Base-by-base conservation (phyloP, 2,797 vertebrate species). In the Chromis chromis region DNA sequence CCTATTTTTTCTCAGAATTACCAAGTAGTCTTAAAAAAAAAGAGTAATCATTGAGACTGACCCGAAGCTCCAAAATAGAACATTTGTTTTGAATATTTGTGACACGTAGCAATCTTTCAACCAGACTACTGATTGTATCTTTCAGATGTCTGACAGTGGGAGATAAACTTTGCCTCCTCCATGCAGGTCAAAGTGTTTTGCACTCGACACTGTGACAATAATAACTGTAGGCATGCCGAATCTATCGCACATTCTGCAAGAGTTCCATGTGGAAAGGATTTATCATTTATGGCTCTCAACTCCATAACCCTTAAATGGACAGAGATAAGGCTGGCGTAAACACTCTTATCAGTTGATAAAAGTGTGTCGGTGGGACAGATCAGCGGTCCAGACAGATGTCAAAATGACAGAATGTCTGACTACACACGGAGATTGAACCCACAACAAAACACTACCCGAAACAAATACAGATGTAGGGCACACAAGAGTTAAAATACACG, bases 311-410 rank as follows among this genome's bases (percentile, higher is more conserved):
- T 88, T 83, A 85, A 86, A 85, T 74, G 73, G 69, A 76, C 69
- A 82, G 77, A 72, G 88, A 92, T 90, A 91, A 83, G 68, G 36
- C 42, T n/a, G 67, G 65, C 39, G 66, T 84, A 86, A 91, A 88
- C 82, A 86, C 70, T 72, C 81, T 85, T 86, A 92, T 86, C 87
- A 82, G 73, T 76, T 70, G 83, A 87, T 86, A 86, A 76, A 70
- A 70, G 79, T 73, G n/a, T 76, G 73, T 50, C 64, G 63, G 67
- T 63, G 44, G 74, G 83, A 77, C 68, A 61, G 68, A 81, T 83
- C 83, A 83, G 58, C 1, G 8, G 89, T 44, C 74, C 72, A 79
- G 78, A 86, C 78, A 76, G 64, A 85, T 87, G 86, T 76, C 9
- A 44, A 86, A 86, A 88, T 78, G 71, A 81, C 70, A 81, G 48